phyloP scores from a whole-genome alignment of 1,140 invertebrate species.

The Venustaconcha ellipsiformis region DNA sequence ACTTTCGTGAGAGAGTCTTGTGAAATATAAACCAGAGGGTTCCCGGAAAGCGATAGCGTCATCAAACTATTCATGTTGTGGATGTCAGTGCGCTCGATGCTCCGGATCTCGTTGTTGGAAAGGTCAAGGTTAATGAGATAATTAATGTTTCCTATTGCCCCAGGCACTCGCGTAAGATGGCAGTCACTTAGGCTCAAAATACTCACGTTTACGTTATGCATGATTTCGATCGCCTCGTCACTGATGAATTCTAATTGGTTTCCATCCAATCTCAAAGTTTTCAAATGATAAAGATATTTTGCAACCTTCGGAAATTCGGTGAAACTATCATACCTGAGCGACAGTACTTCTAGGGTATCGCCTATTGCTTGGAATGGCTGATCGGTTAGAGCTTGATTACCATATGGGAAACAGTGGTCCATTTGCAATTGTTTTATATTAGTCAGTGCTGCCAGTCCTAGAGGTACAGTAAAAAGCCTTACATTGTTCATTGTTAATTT shows the following conservation, averaged over 20 bases:
- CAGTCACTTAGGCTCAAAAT: constrained; percentile 18
- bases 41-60: background rate
- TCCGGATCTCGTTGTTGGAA: constrained; percentile 22
- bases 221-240: constrained; percentile 23
- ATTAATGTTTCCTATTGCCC: constrained; percentile 16
- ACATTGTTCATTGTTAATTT: constrained; percentile 16
- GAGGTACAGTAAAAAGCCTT: constrained; percentile 7
- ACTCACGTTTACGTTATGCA: constrained; percentile 14
- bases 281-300: constrained; percentile 9
- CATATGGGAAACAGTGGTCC: constrained; percentile 10
- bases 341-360: constrained; percentile 14
- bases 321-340: constrained; percentile 20
- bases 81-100: constrained; percentile 31
- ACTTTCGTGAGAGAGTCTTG: constrained; percentile 21
- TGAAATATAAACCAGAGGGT: constrained; percentile 25
- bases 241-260: constrained; percentile 29
- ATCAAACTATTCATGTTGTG: constrained; percentile 9
- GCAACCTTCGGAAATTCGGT: constrained; percentile 29
- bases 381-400: constrained; percentile 15
- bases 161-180: constrained; percentile 23
- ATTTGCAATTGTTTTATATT: constrained; percentile 16
- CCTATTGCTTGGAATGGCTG: constrained; percentile 8
- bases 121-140: constrained; percentile 17
- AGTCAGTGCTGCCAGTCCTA: constrained; percentile 8
- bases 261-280: constrained; percentile 11